Evolutionary conservation across 2,113 vertebrate species (phyloP).

Genomic region (Malurus cyaneus): DNA sequence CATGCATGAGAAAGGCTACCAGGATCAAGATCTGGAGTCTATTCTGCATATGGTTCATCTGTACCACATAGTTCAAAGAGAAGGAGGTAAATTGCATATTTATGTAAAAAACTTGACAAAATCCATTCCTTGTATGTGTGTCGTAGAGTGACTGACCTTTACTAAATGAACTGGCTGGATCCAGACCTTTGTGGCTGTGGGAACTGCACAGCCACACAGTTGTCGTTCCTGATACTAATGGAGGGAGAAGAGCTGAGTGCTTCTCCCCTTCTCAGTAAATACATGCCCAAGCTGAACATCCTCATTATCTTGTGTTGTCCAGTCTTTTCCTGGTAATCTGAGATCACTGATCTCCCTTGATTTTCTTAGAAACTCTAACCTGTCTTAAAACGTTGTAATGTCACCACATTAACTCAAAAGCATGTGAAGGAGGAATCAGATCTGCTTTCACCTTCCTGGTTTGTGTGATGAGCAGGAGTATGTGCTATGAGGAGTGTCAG

Average conservation of each 20-base stretch:
- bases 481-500: background rate
- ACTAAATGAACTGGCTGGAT: background rate
- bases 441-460: background rate
- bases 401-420: background rate
- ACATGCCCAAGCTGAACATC: background rate
- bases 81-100: conserved; percentile 83
- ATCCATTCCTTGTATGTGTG: fast-evolving
- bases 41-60: conserved; percentile 93
- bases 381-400: background rate
- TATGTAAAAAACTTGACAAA: background rate
- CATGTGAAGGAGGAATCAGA: background rate
- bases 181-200: background rate
- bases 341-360: background rate
- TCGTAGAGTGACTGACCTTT: background rate
- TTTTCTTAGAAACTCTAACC: background rate
- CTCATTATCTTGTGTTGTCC: background rate
- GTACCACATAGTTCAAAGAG: conserved; percentile 93
- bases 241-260: background rate
- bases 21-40: conserved; percentile 86
- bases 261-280: background rate
- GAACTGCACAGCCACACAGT: background rate
- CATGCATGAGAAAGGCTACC: conserved; percentile 86
- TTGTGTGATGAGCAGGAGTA: background rate
- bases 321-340: background rate
- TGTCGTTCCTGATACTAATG: background rate